These are phyloP conservation scores for Papilio machaon DNA, from an alignment of 1,140 invertebrate genomes.

Conservation along the genomic window DNA sequence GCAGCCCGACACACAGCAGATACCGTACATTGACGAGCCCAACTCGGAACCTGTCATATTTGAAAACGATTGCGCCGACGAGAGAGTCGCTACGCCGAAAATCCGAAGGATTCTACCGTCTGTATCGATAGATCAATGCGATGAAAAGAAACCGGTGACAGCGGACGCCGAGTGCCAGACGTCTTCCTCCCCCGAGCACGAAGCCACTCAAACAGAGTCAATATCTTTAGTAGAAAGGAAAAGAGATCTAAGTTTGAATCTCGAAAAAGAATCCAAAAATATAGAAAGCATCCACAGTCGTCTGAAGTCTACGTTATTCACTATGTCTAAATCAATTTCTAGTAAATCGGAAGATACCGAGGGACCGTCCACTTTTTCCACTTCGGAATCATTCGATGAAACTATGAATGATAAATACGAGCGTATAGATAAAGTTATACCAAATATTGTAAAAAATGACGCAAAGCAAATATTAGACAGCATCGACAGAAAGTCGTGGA, in stretches of 20 bases:
- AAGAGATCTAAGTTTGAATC: slow-evolving; percentile 58
- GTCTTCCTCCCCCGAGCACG: slow-evolving; percentile 55
- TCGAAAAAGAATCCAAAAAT: slow-evolving; percentile 61
- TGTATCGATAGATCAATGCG: slow-evolving; percentile 65
- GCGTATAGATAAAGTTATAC: slow-evolving; percentile 19
- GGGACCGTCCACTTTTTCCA: slow-evolving; percentile 63
- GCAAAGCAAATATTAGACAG: slow-evolving; percentile 62
- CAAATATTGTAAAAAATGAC: slow-evolving; percentile 40
- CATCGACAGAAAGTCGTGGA: slow-evolving; percentile 84
- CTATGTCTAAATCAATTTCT: slow-evolving; percentile 65
- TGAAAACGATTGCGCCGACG: slow-evolving; percentile 64
- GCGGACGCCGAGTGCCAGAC: slow-evolving; percentile 74
- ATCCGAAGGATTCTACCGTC: slow-evolving; percentile 71
- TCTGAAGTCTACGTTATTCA: slow-evolving; percentile 64
- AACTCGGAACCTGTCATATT: slow-evolving; percentile 76
- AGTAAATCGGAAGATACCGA: slow-evolving; percentile 72
- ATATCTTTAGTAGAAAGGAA: slow-evolving; percentile 45
- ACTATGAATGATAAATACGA: slow-evolving; percentile 48
- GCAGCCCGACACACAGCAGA: slow-evolving; percentile 71
- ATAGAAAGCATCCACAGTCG: slow-evolving; percentile 64
- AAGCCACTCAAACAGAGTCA: slow-evolving; percentile 44
- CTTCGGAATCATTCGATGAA: slow-evolving; percentile 67
- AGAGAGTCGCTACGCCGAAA: slow-evolving; percentile 67
- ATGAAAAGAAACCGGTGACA: slow-evolving; percentile 64
- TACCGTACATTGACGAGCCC: slow-evolving; percentile 79